Conservation (phyloP, 2,797 vertebrate species). For the Rhinoraja longicauda region DNA sequence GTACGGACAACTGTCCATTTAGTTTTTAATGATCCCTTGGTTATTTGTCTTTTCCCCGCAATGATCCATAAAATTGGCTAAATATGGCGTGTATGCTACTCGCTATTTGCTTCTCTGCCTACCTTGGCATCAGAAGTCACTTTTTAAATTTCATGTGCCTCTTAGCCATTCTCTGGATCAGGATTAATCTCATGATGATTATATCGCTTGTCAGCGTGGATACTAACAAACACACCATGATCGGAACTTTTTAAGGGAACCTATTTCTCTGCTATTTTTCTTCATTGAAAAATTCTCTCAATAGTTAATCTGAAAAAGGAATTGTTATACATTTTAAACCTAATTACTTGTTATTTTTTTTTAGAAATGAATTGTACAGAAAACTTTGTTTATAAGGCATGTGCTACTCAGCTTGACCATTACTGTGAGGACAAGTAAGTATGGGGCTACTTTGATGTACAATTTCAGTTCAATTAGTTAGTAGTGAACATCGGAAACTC, state of each 20-base stretch:
- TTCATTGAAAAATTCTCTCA: background rate
- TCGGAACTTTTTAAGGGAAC: background rate
- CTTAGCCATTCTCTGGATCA: background rate
- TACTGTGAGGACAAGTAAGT: background rate
- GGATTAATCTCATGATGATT: background rate
- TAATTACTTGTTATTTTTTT: background rate
- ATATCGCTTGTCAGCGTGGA: background rate
- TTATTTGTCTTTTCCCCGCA: background rate
- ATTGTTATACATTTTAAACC: background rate
- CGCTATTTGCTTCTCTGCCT: background rate
- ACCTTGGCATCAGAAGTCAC: background rate
- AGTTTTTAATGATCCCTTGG: background rate
- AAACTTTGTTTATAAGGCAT: background rate
- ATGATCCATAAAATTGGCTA: background rate
- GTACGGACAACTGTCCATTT: too few species aligned
- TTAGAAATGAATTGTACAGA: background rate
- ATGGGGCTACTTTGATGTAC: background rate
- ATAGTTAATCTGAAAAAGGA: background rate
- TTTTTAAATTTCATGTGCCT: background rate
- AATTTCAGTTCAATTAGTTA: background rate
- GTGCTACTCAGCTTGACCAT: background rate
- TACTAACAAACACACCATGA: background rate
- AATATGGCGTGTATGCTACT: background rate
- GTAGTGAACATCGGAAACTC: too few species aligned
- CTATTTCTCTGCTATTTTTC: background rate